These are phyloP conservation scores for Pandion haliaetus DNA, from an alignment of 2,113 vertebrate genomes.

Conservation along the genomic window DNA sequence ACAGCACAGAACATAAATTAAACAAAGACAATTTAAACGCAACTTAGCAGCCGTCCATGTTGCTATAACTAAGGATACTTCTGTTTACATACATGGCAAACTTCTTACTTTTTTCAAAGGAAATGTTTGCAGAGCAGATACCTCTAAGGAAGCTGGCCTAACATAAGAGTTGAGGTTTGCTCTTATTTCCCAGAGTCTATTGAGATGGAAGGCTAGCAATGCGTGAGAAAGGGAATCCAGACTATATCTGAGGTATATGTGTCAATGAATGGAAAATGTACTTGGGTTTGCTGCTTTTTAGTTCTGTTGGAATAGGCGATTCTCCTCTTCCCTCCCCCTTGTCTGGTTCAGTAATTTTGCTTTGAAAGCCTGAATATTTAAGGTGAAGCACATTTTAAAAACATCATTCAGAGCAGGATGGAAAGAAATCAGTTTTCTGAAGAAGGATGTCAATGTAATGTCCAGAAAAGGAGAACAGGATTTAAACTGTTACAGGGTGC, in stretches of 20 bases:
- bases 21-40: conserved; percentile 15
- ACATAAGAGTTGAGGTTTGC: background rate
- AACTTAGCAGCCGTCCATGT: background rate
- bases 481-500: background rate
- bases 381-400: background rate
- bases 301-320: background rate
- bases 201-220: background rate
- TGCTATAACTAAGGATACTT: background rate
- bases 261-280: background rate
- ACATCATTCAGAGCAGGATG: background rate
- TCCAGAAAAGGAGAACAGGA: background rate
- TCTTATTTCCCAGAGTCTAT: background rate
- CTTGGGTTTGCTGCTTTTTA: background rate
- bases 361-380: background rate
- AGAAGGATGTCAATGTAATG: background rate
- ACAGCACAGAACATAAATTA: conserved; percentile 27
- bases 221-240: background rate
- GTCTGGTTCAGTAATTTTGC: background rate
- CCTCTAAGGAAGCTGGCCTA: background rate
- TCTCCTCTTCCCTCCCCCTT: background rate
- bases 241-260: background rate
- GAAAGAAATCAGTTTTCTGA: background rate
- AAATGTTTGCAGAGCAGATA: conserved; percentile 19
- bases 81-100: conserved; percentile 22
- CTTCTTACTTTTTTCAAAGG: background rate